Evolutionary conservation across 2,888 invertebrate genomes (phyloP).

Genomic region (Drosophila seclusa): DNA sequence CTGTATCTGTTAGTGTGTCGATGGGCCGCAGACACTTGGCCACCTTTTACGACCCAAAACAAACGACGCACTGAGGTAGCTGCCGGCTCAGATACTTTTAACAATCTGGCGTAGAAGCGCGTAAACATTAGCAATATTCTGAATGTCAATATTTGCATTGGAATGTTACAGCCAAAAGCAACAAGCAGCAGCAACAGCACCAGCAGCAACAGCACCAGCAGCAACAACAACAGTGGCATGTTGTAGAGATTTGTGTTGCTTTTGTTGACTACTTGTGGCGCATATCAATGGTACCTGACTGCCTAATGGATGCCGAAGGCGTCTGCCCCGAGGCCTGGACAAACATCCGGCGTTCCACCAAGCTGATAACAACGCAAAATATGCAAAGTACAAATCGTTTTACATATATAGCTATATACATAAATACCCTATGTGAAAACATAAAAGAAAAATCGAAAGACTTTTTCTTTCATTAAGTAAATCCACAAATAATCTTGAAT

Average conservation of each 20-base stretch:
- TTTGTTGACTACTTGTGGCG: constrained; percentile 49
- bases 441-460: not conserved
- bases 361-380: constrained; percentile 51
- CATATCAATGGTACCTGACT: constrained; percentile 58
- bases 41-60: constrained; percentile 69
- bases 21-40: constrained; percentile 31
- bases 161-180: constrained; percentile 51
- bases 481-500: not conserved
- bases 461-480: not conserved
- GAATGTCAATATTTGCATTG: constrained; percentile 71
- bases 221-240: constrained; percentile 18
- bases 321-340: constrained; percentile 28
- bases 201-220: constrained; percentile 1
- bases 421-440: not conserved
- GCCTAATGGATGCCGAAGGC: constrained; percentile 38
- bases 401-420: too few species aligned
- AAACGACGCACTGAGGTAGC: constrained; percentile 70
- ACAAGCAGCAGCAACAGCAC: constrained; percentile 24
- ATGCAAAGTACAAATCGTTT: constrained; percentile 30
- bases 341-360: constrained; percentile 60
- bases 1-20: constrained; percentile 22
- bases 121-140: constrained; percentile 62
- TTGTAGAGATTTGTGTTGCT: constrained; percentile 38
- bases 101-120: constrained; percentile 52
- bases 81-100: constrained; percentile 46